Evolutionary conservation across 2,113 vertebrate genomes (phyloP), one percentile per base, ranked within the genome.

Genomic region (Lethenteron reissneri): DNA sequence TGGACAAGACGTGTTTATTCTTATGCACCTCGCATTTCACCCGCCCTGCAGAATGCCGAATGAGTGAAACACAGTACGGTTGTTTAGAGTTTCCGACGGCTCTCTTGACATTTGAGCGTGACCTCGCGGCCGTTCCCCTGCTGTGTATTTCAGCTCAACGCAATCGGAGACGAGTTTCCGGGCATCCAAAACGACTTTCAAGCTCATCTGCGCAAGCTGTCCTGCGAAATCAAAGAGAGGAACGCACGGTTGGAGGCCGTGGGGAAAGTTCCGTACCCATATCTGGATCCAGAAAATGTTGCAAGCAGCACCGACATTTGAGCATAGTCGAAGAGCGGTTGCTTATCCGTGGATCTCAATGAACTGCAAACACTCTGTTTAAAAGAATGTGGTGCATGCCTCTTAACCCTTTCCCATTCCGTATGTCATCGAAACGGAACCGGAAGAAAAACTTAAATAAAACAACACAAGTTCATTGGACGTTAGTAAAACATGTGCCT

Each of bases 181-280:
- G 64, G 25, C 25, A 68, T 68, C 64, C n/a, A 68, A 17, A 68
- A 68, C 64, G 64, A 68, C n/a, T 25, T 68, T n/a, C 64, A 68
- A n/a, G n/a, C n/a, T 25, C n/a, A 25, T 17, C 25, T 68, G 9
- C n/a, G 9, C n/a, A 25, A 68, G 25, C n/a, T 68, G n/a, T 68
- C 64, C 10, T 9, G n/a, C 25, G n/a, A 68, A n/a, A 68, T 68
- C 64, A 68, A 68, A 25, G n/a, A n/a, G 10, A n/a, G 64, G 2
- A 68, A 68, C 64, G 25, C 25, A 17, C n/a, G n/a, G n/a, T 17
- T 68, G n/a, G 64, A n/a, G n/a, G 64, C 64, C 9, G 25, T n/a
- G 64, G 64, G 64, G 25, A 25, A 25, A n/a, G 25, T 68, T n/a
- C 64, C 64, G 11, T 68, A 68, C 25, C 25, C 64, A 11, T 68